phyloP scores from a whole-genome alignment of 2,888 invertebrate genomes.

The Megaustenia siamemsis region DNA sequence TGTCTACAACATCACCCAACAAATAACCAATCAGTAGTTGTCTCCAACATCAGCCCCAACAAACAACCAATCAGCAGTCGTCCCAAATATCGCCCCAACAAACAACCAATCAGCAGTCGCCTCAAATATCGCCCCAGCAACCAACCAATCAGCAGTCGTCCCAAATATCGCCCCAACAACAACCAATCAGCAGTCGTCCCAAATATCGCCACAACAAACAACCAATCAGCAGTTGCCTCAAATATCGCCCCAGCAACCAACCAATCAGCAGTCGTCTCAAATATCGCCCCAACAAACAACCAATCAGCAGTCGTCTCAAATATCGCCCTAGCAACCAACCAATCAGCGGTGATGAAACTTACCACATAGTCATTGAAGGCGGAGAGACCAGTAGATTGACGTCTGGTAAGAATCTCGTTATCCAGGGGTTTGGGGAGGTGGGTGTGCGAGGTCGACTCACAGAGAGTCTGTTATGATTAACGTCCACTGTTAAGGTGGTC shows the following conservation, averaged over 20 bases:
- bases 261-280: background rate
- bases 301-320: background rate
- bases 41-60: too few relatives aligned
- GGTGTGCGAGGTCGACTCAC: constrained; percentile 26
- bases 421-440: constrained; percentile 49
- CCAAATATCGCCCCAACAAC: background rate
- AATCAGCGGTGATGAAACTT: constrained; percentile 2
- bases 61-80: background rate
- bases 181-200: background rate
- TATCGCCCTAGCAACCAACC: background rate
- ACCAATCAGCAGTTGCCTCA: background rate
- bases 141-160: background rate
- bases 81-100: background rate
- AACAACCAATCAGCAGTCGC: background rate
- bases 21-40: background rate
- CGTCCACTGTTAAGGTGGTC: constrained; percentile 42
- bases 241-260: background rate
- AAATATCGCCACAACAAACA: background rate
- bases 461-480: constrained; percentile 42
- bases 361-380: constrained; percentile 56
- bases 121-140: too few relatives aligned
- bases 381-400: constrained; percentile 44
- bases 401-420: constrained; percentile 36
- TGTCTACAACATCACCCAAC: background rate
- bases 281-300: background rate